Conservation (phyloP, 2,888 invertebrate genomes). For the Hirtodrosophila cameraria region DNA sequence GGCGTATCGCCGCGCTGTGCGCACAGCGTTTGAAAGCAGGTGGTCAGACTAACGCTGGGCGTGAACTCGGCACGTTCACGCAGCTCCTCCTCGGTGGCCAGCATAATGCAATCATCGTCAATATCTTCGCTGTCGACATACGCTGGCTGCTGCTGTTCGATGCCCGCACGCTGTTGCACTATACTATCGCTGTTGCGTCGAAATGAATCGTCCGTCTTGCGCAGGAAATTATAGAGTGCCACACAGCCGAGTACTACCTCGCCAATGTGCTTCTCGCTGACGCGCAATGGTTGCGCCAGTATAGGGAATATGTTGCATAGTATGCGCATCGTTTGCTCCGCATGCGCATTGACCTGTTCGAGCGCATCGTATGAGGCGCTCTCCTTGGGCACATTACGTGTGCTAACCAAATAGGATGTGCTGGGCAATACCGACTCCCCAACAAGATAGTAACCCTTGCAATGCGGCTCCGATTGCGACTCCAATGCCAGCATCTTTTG, state of each 20-base stretch:
- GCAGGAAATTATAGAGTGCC: slow-evolving; percentile 82
- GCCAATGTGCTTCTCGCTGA: slow-evolving; percentile 80
- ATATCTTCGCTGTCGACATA: slow-evolving; percentile 72
- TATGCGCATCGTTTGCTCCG: slow-evolving; percentile 78
- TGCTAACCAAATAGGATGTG: slow-evolving; percentile 78
- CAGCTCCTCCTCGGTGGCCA: slow-evolving; percentile 79
- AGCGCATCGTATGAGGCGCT: slow-evolving; percentile 60
- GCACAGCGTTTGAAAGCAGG: slow-evolving; percentile 74
- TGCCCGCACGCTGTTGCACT: slow-evolving; percentile 53
- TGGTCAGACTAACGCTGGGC: slow-evolving; percentile 78
- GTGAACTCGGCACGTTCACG: slow-evolving; percentile 80
- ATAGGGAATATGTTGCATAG: slow-evolving; percentile 82
- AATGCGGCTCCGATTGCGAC: slow-evolving; percentile 37
- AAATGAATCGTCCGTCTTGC: slow-evolving; percentile 80
- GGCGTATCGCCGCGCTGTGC: slow-evolving; percentile 78
- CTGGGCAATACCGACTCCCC: slow-evolving; percentile 78
- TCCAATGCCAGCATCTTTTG: slow-evolving; percentile 62
- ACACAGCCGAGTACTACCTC: slow-evolving; percentile 82
- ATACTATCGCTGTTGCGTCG: slow-evolving; percentile 78
- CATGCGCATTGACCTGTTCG: slow-evolving; percentile 69
- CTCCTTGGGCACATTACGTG: slow-evolving; percentile 64
- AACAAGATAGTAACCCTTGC: slow-evolving; percentile 72
- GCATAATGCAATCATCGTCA: slow-evolving; percentile 79
- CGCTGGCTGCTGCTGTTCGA: slow-evolving; percentile 63
- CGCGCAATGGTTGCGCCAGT: slow-evolving; percentile 78